A percentile compares a stretch with the other conserved stretches of the same genome.
phyloP scores from a whole-genome alignment of 1,140 invertebrate species.

The Drosophila nasuta region DNA sequence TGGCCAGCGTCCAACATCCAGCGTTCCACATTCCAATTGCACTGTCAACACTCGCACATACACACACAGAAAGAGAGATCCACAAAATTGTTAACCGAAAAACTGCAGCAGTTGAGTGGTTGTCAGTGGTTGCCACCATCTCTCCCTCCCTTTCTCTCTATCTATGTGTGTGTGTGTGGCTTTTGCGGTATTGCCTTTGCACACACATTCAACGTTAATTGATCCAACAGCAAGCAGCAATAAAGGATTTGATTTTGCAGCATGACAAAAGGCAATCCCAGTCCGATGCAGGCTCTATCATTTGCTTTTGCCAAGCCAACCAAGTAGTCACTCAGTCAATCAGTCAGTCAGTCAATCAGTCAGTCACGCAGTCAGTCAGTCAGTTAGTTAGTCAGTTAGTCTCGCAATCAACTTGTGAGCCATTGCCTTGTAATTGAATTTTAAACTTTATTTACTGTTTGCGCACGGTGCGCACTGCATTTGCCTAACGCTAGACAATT shows the following conservation, averaged over 20 bases:
- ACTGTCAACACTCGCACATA: slow-evolving; percentile 68
- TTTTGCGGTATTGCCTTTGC: slow-evolving; percentile 78
- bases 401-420: slow-evolving; percentile 72
- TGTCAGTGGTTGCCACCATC: slow-evolving; percentile 66
- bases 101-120: slow-evolving; percentile 80
- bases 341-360: slow-evolving; percentile 29
- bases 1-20: slow-evolving; percentile 41
- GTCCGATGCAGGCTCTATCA: slow-evolving; percentile 57
- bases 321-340: slow-evolving; percentile 13
- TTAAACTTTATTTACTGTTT: slow-evolving; percentile 81
- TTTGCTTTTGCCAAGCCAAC: slow-evolving; percentile 54
- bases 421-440: slow-evolving; percentile 80
- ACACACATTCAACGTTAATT: slow-evolving; percentile 81
- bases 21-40: slow-evolving; percentile 67
- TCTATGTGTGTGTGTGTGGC: slow-evolving; percentile 49
- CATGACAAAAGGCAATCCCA: slow-evolving; percentile 72
- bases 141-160: background rate
- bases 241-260: slow-evolving; percentile 81
- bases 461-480: slow-evolving; percentile 44
- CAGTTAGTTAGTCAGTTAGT: slow-evolving; percentile 30
- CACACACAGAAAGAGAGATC: slow-evolving; percentile 35
- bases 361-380: slow-evolving; percentile 15
- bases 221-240: slow-evolving; percentile 81
- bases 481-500: slow-evolving; percentile 54
- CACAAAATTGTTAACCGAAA: slow-evolving; percentile 76